Conservation (phyloP, 2,888 invertebrate genomes). For the Rhabditophanes sp. region DNA sequence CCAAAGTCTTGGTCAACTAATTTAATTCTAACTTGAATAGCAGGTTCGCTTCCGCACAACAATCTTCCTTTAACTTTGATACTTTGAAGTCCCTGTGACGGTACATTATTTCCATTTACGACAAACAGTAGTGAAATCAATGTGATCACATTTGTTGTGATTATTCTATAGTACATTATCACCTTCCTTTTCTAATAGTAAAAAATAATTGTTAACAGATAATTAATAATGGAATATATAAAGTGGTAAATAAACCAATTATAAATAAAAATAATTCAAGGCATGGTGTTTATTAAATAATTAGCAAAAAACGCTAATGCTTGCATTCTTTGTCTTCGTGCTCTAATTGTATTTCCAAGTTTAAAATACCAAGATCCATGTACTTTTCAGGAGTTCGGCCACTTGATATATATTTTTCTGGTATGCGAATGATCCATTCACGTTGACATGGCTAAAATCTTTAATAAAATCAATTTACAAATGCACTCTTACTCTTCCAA, state of each 20-base stretch:
- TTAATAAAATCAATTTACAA: not conserved
- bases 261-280: slow-evolving; percentile 2
- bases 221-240: slow-evolving; percentile 1
- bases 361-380: slow-evolving; percentile 26
- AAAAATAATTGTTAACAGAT: no score
- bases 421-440: slow-evolving; percentile 38
- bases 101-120: no score
- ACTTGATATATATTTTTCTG: slow-evolving; percentile 35
- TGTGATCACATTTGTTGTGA: no score
- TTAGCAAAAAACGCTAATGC: slow-evolving; percentile 8
- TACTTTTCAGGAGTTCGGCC: slow-evolving; percentile 12
- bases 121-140: no score
- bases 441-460: slow-evolving; percentile 36
- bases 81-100: no score
- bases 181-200: no score
- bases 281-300: no score
- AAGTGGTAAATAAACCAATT: not conserved
- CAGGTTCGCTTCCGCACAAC: slow-evolving; percentile 30
- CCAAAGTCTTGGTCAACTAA: slow-evolving; percentile 20
- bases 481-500: slow-evolving; percentile 16
- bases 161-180: no score
- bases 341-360: slow-evolving; percentile 37
- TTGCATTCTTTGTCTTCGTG: slow-evolving; percentile 24
- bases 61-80: slow-evolving; percentile 22
- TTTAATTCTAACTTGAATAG: slow-evolving; percentile 30